Percentiles rank a stretch among this genome's conserved stretches.
Evolutionary conservation across 2,888 invertebrate genomes (phyloP).

Genomic region (Trissoscelio sp.): DNA sequence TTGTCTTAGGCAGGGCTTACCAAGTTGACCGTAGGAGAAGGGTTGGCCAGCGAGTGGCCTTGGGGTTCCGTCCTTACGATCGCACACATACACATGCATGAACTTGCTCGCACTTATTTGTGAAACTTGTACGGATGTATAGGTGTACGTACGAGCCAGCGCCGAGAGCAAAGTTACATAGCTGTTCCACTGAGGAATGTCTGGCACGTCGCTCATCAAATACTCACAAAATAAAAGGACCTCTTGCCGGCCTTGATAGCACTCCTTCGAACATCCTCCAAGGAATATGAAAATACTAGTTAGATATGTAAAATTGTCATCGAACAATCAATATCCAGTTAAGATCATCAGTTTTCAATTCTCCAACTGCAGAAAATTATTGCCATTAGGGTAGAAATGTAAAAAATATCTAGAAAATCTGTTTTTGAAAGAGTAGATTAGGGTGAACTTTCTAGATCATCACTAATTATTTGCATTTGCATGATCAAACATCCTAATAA

Average conservation of each 20-base stretch:
- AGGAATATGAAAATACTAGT: too few species aligned
- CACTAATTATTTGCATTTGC: conserved; percentile 36
- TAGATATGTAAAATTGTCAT: too few species aligned
- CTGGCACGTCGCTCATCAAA: conserved; percentile 82
- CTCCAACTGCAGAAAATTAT: too few species aligned
- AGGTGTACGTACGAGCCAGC: conserved; percentile 41
- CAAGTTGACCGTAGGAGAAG: conserved; percentile 60
- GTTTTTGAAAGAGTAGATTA: too few species aligned
- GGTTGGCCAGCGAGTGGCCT: conserved; percentile 64
- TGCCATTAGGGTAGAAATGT: too few species aligned
- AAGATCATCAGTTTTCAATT: too few species aligned
- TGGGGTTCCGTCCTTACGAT: conserved; percentile 67
- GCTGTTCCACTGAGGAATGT: conserved; percentile 78
- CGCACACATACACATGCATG: conserved; percentile 20
- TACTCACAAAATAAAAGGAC: conserved; percentile 81
- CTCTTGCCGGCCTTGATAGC: conserved; percentile 71
- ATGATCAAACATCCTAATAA: conserved; percentile 30
- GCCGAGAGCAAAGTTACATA: conserved; percentile 68
- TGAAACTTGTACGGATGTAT: conserved; percentile 3
- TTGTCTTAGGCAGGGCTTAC: conserved; percentile 62
- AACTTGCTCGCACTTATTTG: too few species aligned
- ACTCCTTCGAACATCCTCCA: too few species aligned
- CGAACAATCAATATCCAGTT: too few species aligned
- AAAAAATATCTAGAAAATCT: too few species aligned
- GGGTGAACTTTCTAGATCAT: too few species aligned